Base-by-base conservation (phyloP, 2,113 vertebrate species). In the Raja brachyura region DNA sequence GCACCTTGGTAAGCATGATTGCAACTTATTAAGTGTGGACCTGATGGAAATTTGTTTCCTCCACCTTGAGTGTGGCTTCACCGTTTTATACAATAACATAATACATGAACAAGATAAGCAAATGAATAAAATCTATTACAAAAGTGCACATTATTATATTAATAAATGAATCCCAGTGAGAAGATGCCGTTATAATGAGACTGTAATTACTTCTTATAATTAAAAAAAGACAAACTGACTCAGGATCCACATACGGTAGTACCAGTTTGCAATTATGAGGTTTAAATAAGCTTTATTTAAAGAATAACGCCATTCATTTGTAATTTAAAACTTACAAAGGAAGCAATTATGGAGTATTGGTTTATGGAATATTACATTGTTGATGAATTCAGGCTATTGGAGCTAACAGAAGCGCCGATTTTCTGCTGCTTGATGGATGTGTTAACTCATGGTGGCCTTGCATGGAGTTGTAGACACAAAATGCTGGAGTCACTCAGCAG, bases 111-210 rank as follows among this genome's bases (percentile, higher is more conserved):
- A 25, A 73, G 63, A 48, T 92, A 25, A 92, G 33, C 33, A 92
- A 73, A 33, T 54, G 7, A 74, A 48, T 20, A 86, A 92, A 74
- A 48, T 48, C 4, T 10, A 74, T 92, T 92, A 92, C 48, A 7
- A 48, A 22, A 73, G 20, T 73, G 39, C 33, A 90, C 16, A 39
- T 39, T 90, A 90, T 68, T 70, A 25, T 48, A 39, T 70, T 90
- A 90, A 70, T 90, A 90, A 90, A 70, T 90, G 20, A 90, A 70
- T 68, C 63, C n/a, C 22, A 54, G 33, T 54, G 39, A 92, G 3
- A 70, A 31, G 88, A 92, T 48, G 68, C 68, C 22, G 73, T 92
- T 39, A 25, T 73, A 92, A 74, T 92, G 39, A 48, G 90, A 92
- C 25, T 63, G 25, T 33, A 54, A 92, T 74, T 92, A 73, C 66